Evolutionary conservation across 1,140 invertebrate species (phyloP), one percentile per base, ranked within the genome.

Genomic region (Neuroterus valhalla): DNA sequence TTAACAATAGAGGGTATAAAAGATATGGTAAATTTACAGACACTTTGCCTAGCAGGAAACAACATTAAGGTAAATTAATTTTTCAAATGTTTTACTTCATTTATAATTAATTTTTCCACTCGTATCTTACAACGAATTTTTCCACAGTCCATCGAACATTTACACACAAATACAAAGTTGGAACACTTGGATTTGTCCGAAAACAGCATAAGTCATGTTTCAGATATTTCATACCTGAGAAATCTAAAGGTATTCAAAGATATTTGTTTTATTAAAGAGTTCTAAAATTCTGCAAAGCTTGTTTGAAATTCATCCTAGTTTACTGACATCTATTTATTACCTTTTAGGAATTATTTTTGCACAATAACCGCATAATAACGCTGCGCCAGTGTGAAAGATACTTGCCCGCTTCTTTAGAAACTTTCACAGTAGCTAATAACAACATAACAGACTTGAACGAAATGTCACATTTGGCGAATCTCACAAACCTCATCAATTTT

Each of bases 1-100:
- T 91, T 96, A 8, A 94, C 94, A 31, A 97, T 98, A 82, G 96
- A 98, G 90, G 96, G 96, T 23, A 91, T 98, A 8, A 96, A 96
- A 87, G 95, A 97, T 42, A 91, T 97, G 75, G 90, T 92, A 67
- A 94, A 96, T 84, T 91, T 98, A 68, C 93, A 94, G 83, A 94
- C 94, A 82, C 90, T 98, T 26, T 94, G 93, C 87, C 88, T 96
- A 66, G 92, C 94, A 70, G 92, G 92, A 55, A 96, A 95, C 88
- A 94, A 93, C 84, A 92, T 94, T 70, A 94, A 94, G 90, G 93
- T 93, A 66, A 52, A 75, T 42, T 21, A 69, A 75, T 44, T 21
- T 70, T 15, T 43, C 68, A 66, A 14, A 42, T 66, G 26, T 12
- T 19, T 31, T 15, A 15, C 19, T 21, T 45, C 3, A 15, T 72